These are phyloP conservation scores for Electrona antarctica DNA, from an alignment of 2,113 vertebrate species.

Conservation along the genomic window DNA sequence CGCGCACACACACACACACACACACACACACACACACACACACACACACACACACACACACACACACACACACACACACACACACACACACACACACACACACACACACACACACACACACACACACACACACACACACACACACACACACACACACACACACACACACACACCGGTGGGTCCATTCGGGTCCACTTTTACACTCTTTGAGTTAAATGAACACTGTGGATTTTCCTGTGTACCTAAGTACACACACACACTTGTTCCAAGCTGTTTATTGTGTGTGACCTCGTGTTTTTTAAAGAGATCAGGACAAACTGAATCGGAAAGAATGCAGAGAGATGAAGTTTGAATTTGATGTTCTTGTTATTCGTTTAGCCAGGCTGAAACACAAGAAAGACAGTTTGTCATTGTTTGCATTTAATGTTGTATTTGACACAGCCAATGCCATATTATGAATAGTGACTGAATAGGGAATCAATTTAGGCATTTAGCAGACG, in stretches of 20 bases:
- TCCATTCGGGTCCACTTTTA: no score
- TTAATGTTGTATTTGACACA: no score
- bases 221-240: no score
- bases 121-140: not conserved
- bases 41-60: not conserved
- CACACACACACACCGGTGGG: not conserved
- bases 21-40: not conserved
- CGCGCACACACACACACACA: not conserved
- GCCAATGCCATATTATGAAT: no score
- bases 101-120: not conserved
- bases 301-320: constrained; percentile 9
- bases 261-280: constrained; percentile 15
- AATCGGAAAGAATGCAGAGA: constrained; percentile 7
- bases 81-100: not conserved
- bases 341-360: not conserved
- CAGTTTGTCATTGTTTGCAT: no score
- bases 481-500: no score
- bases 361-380: not conserved
- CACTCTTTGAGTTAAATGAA: no score
- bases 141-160: not conserved
- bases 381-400: not conserved
- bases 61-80: constrained; percentile 22
- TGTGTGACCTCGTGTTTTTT: constrained; percentile 2
- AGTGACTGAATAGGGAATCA: no score
- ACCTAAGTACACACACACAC: constrained; percentile 14